These are phyloP conservation scores for Ifrita kowaldi DNA, from an alignment of 2,113 vertebrate species.

Conservation along the genomic window DNA sequence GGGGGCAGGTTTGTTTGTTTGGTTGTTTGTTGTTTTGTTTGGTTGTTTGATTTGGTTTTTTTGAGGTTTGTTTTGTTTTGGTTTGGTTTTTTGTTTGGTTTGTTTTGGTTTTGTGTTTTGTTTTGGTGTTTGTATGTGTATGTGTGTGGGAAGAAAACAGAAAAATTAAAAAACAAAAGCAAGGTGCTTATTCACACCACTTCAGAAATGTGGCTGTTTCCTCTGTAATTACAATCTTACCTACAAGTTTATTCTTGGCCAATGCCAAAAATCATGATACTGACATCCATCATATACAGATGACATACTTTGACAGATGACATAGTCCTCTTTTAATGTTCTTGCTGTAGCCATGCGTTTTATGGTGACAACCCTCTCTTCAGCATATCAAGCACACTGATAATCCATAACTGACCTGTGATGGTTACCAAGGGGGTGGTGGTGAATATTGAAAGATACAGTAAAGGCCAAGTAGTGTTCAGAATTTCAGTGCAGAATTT, in stretches of 20 bases:
- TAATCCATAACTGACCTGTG: not conserved
- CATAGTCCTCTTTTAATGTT: not conserved
- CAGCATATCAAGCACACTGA: not conserved
- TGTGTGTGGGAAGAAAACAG: not conserved
- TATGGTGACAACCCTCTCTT: not conserved
- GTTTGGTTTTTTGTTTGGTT: not conserved
- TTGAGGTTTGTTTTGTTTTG: not conserved
- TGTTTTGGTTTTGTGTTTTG: not conserved
- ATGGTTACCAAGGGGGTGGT: not conserved
- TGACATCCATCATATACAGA: not conserved
- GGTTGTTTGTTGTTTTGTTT: not conserved
- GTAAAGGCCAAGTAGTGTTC: not conserved
- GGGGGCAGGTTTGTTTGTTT: no score
- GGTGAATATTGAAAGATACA: not conserved
- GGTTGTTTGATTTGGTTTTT: no score
- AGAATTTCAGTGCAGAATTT: not conserved
- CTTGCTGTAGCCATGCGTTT: not conserved
- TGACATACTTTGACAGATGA: not conserved
- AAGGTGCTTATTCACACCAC: not conserved
- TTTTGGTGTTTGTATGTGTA: not conserved
- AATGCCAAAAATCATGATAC: not conserved
- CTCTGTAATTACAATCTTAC: not conserved
- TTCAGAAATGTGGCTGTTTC: not conserved
- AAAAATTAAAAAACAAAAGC: not conserved
- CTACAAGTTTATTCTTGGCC: not conserved